These are phyloP conservation scores for Gari tellinella DNA, from an alignment of 2,888 invertebrate genomes.

Conservation along the genomic window DNA sequence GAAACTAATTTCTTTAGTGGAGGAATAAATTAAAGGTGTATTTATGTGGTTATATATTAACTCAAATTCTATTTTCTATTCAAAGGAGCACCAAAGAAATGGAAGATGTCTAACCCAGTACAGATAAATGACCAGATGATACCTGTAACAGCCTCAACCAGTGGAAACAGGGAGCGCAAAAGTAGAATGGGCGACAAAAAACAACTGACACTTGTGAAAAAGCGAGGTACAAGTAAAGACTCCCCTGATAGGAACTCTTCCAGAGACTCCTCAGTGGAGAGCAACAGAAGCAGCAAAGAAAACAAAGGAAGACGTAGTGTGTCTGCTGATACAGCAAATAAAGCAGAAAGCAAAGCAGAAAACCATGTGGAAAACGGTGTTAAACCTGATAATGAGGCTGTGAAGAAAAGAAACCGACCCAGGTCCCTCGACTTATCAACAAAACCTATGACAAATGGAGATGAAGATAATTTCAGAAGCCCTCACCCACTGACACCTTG, in stretches of 20 bases:
- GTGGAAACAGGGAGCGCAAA: conserved; percentile 18
- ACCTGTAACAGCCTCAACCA: neutral
- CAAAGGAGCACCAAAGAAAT: conserved; percentile 60
- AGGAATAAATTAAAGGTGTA: too few species aligned
- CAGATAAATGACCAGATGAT: conserved; percentile 44
- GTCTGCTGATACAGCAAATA: neutral
- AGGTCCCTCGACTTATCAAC: conserved; percentile 49
- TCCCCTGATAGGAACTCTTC: conserved; percentile 10
- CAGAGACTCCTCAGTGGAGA: conserved; percentile 17
- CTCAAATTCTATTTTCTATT: neutral
- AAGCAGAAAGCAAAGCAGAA: too few species aligned
- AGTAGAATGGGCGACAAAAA: neutral
- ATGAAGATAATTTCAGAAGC: conserved; percentile 56
- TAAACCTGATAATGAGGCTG: neutral
- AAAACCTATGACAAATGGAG: conserved; percentile 40
- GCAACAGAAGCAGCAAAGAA: neutral
- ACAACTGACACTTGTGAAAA: too few species aligned
- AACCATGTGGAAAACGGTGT: neutral
- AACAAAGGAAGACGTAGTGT: neutral
- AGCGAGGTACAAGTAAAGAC: too few species aligned
- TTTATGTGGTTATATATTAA: neutral
- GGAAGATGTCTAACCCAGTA: conserved; percentile 53
- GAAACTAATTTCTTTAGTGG: too few species aligned
- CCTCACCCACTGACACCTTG: conserved; percentile 56
- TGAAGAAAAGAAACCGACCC: conserved; percentile 53